Evolutionary conservation across 2,888 invertebrate species (phyloP), one percentile per base, ranked within the genome.

Genomic region (Tolmerus cingulatus): DNA sequence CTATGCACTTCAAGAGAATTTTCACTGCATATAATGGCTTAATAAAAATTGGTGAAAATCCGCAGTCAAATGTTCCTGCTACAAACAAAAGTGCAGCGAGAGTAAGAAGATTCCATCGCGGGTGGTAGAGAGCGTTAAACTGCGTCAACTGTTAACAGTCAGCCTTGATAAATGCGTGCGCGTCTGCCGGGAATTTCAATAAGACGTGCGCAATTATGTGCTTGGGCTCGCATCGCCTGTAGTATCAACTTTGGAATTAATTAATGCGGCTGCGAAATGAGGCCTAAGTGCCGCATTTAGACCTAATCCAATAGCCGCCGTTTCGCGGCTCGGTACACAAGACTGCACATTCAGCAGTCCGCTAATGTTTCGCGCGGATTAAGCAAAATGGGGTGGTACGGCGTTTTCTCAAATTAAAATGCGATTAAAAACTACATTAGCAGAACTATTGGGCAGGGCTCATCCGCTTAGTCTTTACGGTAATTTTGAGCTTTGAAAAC

Each of bases 301-400:
- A 46, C 79, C 43, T 43, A 79, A 79, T 79, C 46, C 46, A 79
- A 79, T 43, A 79, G 43, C 40, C 34, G 40, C 23, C 16, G n/a
- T 79, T 79, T 79, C 40, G 46, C 23, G 79, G 40, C 40, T 79
- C 79, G 79, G 9, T 79, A 27, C 79, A 79, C 43, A 79, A 79
- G 79, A 79, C 19, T 4, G 79, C 43, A 23, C 23, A 16, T 79
- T 43, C 43, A 40, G 12, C 14, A 27, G 43, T 46, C 19, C 79
- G 46, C 51, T 79, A 66, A 23, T 66, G 23, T 66, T 66, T 46
- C 46, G 79, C 16, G 43, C 7, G 43, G 19, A 79, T 79, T 23
- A 46, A 79, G 79, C 12, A 40, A 46, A 66, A 9, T 66, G 12
- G 66, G 27, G 23, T 27, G 27, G 66, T 27, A 19, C 23, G 27